Base-by-base conservation (phyloP, 2,797 vertebrate species). In the Centroberyx gerrardi region DNA sequence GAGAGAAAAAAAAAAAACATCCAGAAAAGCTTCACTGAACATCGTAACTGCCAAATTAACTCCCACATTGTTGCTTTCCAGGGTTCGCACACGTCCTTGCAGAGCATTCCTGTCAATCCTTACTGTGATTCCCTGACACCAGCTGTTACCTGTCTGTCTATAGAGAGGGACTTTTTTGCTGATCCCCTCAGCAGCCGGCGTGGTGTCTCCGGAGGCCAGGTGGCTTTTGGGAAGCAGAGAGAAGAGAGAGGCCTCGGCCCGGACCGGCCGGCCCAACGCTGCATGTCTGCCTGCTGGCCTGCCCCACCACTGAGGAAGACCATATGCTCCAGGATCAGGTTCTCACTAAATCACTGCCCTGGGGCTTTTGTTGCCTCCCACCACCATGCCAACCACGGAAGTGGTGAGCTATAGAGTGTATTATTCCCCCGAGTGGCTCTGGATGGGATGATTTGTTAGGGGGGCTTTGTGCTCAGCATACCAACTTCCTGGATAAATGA, bases 261-360 rank as follows among this genome's bases (percentile, higher is more conserved):
- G 6, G 69, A 8, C 44, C 28, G 62, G 73, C 68, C 80, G 27
- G 18, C 56, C 28, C 63, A 76, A 66, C 5, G 22, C 78, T 80
- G 63, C 62, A 53, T 62, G 59, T 61, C 76, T 49, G 60, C 46
- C 76, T n/a, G 42, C 55, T 68, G 62, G 72, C 5, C 72, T 66
- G 36, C n/a, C 62, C 48, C 27, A 36, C 49, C 18, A 22, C 62
- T 71, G 83, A 84, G 55, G 28, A 76, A 66, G 68, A 70, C 62
- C 84, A 87, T 82, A 83, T 86, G 88, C 74, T 89, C 22, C 31
- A 75, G 84, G 85, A 85, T 87, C 83, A 84, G 77, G 82, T 89
- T 92, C 77, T 10, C 77, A 81, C 85, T 91, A 84, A 85, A 88
- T 83, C 78, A 78, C 72, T 72, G 62, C 63, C 72, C 62, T 10